Conservation (phyloP, 2,113 vertebrate genomes). For the Sciurus niger region DNA sequence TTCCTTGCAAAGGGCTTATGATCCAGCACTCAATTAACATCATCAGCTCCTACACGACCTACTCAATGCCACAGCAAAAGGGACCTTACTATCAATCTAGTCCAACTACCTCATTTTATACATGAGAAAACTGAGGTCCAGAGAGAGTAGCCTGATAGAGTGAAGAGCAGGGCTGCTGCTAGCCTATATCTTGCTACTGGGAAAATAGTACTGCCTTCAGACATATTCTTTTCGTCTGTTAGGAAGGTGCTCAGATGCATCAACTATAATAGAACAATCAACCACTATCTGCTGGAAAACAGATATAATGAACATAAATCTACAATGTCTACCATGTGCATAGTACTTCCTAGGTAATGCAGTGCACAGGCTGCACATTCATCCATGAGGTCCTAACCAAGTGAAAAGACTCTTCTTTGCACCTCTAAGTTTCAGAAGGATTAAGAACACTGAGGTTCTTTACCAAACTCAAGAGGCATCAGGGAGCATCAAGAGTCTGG, state of each 20-base stretch:
- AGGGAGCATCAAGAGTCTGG: background rate
- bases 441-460: background rate
- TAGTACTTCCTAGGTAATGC: background rate
- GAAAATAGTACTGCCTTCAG: background rate
- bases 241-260: background rate
- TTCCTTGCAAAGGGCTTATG: background rate
- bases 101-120: background rate
- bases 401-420: background rate
- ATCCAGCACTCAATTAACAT: background rate
- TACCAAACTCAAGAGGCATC: background rate
- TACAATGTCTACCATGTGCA: background rate
- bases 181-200: accelerated
- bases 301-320: background rate
- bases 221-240: background rate
- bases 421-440: background rate
- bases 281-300: background rate
- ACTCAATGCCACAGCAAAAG: background rate
- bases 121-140: background rate
- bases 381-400: background rate
- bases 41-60: background rate
- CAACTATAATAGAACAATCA: accelerated
- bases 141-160: background rate
- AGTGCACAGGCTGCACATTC: background rate
- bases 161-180: too few relatives aligned
- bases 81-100: background rate